These are phyloP conservation scores for Lymantria dispar DNA, from an alignment of 2,888 invertebrate genomes.

Conservation along the genomic window DNA sequence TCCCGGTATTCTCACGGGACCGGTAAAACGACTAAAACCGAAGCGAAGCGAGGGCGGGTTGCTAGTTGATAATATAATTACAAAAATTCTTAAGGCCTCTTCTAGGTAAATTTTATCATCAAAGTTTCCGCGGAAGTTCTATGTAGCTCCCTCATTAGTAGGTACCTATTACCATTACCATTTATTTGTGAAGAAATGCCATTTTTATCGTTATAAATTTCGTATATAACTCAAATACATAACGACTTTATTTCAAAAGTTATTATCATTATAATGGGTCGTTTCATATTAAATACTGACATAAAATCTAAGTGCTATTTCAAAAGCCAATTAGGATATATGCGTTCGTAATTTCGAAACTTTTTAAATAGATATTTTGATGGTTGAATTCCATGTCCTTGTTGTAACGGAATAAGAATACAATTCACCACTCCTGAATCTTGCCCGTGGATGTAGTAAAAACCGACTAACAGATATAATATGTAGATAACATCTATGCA, in stretches of 20 bases:
- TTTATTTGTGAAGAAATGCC: slow-evolving; percentile 43
- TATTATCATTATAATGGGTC: slow-evolving; percentile 17
- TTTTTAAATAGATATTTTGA: background rate
- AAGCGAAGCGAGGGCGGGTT: too few species aligned
- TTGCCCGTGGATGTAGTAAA: too few species aligned
- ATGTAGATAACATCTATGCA: too few species aligned
- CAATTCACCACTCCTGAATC: too few species aligned
- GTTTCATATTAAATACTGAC: slow-evolving; percentile 12
- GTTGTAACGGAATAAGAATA: too few species aligned
- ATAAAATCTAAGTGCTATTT: slow-evolving; percentile 20
- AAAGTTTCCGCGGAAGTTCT: slow-evolving; percentile 11
- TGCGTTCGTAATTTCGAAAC: slow-evolving; percentile 9
- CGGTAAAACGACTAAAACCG: too few species aligned
- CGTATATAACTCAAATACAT: slow-evolving; percentile 20
- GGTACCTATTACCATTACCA: slow-evolving; percentile 47
- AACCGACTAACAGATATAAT: too few species aligned
- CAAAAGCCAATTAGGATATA: slow-evolving; percentile 20
- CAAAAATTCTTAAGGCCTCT: slow-evolving; percentile 1
- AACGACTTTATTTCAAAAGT: slow-evolving; percentile 29
- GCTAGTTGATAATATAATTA: too few species aligned
- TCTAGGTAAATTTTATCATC: slow-evolving; percentile 10
- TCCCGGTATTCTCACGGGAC: too few species aligned
- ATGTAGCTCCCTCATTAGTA: slow-evolving; percentile 47
- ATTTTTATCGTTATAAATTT: slow-evolving; percentile 37
- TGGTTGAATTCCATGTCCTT: too few species aligned